These are phyloP conservation scores for Drosophila jambulina DNA, from an alignment of 1,140 invertebrate species.

Conservation along the genomic window DNA sequence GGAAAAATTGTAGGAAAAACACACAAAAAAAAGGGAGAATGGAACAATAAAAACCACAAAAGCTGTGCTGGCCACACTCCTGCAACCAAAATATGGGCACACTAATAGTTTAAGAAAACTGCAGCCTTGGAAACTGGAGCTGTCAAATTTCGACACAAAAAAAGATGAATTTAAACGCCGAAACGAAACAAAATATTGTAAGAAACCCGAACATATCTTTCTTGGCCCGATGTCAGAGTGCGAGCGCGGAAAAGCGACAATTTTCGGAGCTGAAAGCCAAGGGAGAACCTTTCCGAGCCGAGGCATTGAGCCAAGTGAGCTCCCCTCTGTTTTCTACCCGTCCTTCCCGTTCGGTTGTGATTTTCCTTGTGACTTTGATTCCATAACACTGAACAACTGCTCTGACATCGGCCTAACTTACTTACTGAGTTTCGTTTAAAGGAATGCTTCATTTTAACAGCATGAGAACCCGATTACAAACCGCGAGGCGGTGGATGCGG, in stretches of 20 bases:
- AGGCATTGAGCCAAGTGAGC: neutral
- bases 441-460: slow-evolving; percentile 4
- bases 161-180: neutral
- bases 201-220: neutral
- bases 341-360: neutral
- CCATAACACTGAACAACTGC: slow-evolving; percentile 4
- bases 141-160: slow-evolving; percentile 19
- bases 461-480: too few species aligned
- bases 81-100: neutral
- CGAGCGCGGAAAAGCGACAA: neutral
- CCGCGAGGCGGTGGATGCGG: neutral
- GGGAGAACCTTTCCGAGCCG: too few species aligned
- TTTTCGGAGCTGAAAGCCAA: neutral
- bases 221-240: slow-evolving; percentile 12
- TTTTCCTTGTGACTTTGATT: slow-evolving; percentile 1
- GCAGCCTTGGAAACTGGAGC: slow-evolving; percentile 3
- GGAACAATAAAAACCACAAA: neutral
- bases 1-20: slow-evolving; percentile 13
- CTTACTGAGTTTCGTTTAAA: neutral
- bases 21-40: neutral
- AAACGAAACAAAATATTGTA: neutral
- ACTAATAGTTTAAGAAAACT: slow-evolving; percentile 2
- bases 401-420: slow-evolving; percentile 5
- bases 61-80: neutral
- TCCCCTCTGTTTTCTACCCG: neutral